phyloP scores from a whole-genome alignment of 2,113 vertebrate genomes.

The Cyprinodon brontotheroides region DNA sequence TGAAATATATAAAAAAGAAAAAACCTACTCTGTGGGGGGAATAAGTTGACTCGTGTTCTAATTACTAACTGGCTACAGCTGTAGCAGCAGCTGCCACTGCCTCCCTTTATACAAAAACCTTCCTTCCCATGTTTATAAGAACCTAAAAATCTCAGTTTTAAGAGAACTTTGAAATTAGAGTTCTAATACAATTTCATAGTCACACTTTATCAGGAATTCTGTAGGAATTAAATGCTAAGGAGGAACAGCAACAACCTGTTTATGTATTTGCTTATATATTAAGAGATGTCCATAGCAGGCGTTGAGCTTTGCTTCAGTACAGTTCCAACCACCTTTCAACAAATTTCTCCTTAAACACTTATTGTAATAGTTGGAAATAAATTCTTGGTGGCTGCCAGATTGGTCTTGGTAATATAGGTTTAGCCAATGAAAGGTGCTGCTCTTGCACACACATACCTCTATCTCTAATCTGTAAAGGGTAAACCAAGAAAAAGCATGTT shows the following conservation, averaged over 20 bases:
- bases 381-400: background rate
- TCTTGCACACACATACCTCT: background rate
- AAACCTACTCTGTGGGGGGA: conserved; percentile 1
- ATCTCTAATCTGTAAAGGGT: background rate
- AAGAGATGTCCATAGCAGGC: no score
- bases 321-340: conserved; percentile 3
- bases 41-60: conserved; percentile 12
- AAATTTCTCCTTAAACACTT: conserved; percentile 8
- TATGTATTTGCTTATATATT: background rate
- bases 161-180: background rate
- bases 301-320: background rate
- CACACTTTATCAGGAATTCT: background rate
- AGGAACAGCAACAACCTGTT: background rate
- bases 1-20: conserved; percentile 1
- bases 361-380: background rate
- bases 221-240: background rate
- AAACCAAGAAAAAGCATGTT: background rate
- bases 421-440: background rate
- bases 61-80: conserved; percentile 28
- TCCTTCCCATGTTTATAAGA: background rate
- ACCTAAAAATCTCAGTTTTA: background rate
- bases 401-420: conserved; percentile 2
- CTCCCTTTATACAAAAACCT: background rate
- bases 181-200: background rate
- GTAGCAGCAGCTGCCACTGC: conserved; percentile 30